Evolutionary conservation across 2,797 vertebrate species (phyloP).

Genomic region (Austrolebias charrua): DNA sequence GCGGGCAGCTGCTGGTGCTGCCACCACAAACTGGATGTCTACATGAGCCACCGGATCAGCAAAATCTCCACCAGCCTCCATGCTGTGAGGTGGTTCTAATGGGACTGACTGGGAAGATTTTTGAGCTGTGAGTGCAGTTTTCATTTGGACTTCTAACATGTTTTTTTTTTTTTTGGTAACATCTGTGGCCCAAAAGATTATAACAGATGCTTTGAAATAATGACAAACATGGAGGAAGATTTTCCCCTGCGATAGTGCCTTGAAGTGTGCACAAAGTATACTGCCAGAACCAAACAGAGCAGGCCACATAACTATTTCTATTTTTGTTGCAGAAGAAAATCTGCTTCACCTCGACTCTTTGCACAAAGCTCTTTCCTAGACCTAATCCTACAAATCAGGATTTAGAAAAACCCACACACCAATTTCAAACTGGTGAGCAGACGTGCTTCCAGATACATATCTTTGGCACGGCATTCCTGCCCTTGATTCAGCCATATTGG

Average conservation of each 20-base stretch:
- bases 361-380: slow-evolving; percentile 7
- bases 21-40: slow-evolving; percentile 64
- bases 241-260: slow-evolving; percentile 17
- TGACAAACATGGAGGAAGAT: slow-evolving; percentile 24
- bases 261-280: slow-evolving; percentile 18
- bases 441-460: slow-evolving; percentile 34
- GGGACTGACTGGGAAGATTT: slow-evolving; percentile 5
- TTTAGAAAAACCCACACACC: slow-evolving; percentile 33
- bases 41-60: slow-evolving; percentile 53
- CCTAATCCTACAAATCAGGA: background rate
- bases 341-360: slow-evolving; percentile 20
- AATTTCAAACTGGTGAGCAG: slow-evolving; percentile 28
- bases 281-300: slow-evolving; percentile 8
- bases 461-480: slow-evolving; percentile 37
- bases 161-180: slow-evolving; percentile 18
- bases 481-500: slow-evolving; percentile 53
- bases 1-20: slow-evolving; percentile 71
- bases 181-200: slow-evolving; percentile 31
- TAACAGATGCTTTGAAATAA: slow-evolving; percentile 31
- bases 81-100: slow-evolving; percentile 40
- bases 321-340: slow-evolving; percentile 11
- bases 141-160: slow-evolving; percentile 16
- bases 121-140: slow-evolving; percentile 2
- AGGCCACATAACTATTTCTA: background rate
- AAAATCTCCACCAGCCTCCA: slow-evolving; percentile 43